Conservation (phyloP, 1,140 invertebrate genomes). For the Potamilus streckersoni region DNA sequence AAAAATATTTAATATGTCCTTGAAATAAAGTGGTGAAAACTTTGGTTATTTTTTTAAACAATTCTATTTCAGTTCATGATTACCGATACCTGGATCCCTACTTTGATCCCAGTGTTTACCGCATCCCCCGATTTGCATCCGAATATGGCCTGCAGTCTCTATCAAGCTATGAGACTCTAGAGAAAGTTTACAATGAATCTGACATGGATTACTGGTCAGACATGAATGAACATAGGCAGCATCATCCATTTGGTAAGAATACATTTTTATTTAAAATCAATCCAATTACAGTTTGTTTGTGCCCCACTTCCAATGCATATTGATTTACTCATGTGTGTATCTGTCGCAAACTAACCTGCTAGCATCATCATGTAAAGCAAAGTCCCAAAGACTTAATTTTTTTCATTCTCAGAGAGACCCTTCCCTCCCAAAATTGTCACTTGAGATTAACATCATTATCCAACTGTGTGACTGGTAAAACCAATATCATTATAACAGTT, state of each 20-base stretch:
- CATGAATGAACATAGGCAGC: constrained; percentile 46
- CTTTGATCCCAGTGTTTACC: constrained; percentile 88
- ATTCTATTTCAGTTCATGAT: constrained; percentile 22
- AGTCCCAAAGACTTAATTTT: no score
- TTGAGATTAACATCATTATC: no score
- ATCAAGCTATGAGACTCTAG: constrained; percentile 49
- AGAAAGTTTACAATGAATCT: constrained; percentile 27
- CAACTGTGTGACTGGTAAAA: no score
- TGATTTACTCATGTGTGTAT: no score
- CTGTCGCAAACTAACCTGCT: no score
- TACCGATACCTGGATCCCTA: constrained; percentile 77
- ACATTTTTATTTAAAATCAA: neutral
- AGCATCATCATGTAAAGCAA: no score
- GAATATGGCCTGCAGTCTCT: constrained; percentile 94
- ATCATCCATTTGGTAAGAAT: constrained; percentile 42
- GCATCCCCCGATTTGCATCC: constrained; percentile 86
- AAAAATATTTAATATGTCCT: no score
- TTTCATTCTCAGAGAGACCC: no score
- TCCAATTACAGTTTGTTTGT: no score
- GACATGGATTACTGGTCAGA: constrained; percentile 37
- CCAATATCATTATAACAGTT: no score
- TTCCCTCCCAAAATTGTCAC: no score
- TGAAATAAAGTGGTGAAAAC: neutral
- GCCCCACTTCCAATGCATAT: no score
- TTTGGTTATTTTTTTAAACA: neutral